Percentiles rank a stretch among this genome's conserved stretches.
Evolutionary conservation across 2,113 vertebrate species (phyloP).

Genomic region (Chelonoidis abingdonii): DNA sequence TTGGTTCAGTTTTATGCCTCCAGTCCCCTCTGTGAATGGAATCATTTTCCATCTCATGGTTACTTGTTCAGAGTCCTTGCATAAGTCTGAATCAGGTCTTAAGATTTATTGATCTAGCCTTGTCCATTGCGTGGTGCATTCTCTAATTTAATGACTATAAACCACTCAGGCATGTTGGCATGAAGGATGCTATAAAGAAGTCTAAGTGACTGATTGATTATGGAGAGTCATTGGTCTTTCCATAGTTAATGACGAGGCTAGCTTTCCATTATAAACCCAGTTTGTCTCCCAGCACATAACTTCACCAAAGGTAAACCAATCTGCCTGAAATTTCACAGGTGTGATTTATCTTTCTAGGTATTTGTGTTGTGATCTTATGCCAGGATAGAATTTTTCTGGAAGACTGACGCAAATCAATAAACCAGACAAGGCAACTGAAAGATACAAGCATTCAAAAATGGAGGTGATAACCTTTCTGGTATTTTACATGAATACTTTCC

Average conservation of each 20-base stretch:
- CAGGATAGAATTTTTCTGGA: constrained; percentile 14
- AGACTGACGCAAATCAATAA: constrained; percentile 50
- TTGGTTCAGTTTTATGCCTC: constrained; percentile 3
- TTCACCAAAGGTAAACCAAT: constrained; percentile 22
- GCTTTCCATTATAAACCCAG: background rate
- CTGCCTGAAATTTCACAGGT: background rate
- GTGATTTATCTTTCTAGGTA: background rate
- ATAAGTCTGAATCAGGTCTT: constrained; percentile 59
- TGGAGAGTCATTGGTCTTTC: constrained; percentile 2
- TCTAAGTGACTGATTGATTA: constrained; percentile 32
- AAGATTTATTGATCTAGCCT: constrained; percentile 72
- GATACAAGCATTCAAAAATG: constrained; percentile 9
- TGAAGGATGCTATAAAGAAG: constrained; percentile 41
- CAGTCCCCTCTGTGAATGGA: constrained; percentile 13
- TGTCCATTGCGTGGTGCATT: constrained; percentile 50
- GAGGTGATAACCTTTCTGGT: background rate
- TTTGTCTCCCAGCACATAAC: constrained; percentile 6
- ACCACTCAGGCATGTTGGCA: constrained; percentile 63
- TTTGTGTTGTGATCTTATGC: background rate
- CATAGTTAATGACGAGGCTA: constrained; percentile 23
- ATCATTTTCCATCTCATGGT: constrained; percentile 35
- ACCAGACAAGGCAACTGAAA: background rate
- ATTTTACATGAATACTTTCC: constrained; percentile 3
- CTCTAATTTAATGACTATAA: constrained; percentile 68
- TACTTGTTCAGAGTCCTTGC: constrained; percentile 63